A percentile compares a stretch with the other conserved stretches of the same genome.
phyloP scores from a whole-genome alignment of 2,888 invertebrate species.

The Nephrotoma guestfalica region DNA sequence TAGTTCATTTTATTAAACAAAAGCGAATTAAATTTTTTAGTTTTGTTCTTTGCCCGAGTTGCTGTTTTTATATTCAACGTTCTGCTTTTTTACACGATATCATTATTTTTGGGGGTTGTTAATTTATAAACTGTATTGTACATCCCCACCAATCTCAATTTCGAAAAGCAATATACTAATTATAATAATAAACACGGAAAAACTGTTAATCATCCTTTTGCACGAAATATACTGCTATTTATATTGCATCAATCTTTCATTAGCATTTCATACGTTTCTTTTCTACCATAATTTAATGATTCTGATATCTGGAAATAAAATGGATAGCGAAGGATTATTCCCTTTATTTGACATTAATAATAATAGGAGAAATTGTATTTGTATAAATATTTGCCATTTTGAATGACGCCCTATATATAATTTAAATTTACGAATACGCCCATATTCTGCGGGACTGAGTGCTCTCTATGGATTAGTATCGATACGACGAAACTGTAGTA shows the following conservation, averaged over 20 bases:
- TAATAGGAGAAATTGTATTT: background rate
- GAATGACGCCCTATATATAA: background rate
- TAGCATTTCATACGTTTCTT: background rate
- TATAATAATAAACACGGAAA: background rate
- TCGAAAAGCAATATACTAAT: background rate
- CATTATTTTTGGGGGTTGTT: background rate
- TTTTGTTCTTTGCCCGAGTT: background rate
- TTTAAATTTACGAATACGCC: background rate
- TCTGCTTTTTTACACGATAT: background rate
- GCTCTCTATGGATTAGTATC: background rate
- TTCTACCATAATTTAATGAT: background rate
- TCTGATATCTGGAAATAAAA: background rate
- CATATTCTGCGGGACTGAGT: background rate
- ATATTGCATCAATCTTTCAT: background rate
- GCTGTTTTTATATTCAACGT: background rate
- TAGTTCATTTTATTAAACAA: background rate
- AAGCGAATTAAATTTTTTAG: background rate
- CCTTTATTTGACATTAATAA: background rate
- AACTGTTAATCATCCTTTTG: background rate
- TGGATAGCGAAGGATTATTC: background rate
- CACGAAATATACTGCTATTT: background rate
- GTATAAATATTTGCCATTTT: background rate
- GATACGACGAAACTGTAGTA: background rate
- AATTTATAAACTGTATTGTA: background rate
- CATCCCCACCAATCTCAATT: background rate